Evolutionary conservation across 2,888 invertebrate genomes (phyloP), one percentile per base, ranked within the genome.

Genomic region (Euplagia quadripunctaria): DNA sequence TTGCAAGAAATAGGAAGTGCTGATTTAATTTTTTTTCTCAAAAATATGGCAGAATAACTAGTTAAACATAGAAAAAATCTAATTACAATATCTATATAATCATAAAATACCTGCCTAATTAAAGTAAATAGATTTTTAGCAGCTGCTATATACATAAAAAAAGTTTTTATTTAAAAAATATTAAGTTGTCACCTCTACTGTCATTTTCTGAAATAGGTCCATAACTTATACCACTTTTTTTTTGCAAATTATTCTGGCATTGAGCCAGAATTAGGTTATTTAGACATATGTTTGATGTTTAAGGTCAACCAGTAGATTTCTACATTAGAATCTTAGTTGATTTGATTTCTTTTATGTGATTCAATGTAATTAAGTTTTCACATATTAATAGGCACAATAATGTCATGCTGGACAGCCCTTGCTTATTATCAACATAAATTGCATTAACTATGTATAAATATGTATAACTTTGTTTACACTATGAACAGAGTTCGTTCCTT

Each of bases 401-500:
- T 76, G 67, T 69, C 69, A 72, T 68, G 73, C 61, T 31, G 61
- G 76, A 68, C 52, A 74, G 49, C 61, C 46, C n/a, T 41, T 73
- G 70, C 65, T 70, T 70, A 41, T 51, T 72, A 42, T 75, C 69
- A 74, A 70, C 75, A 78, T 42, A 76, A 42, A 58, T 51, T 70
- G 72, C 63, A 74, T n/a, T 71, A 78, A 41, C 20, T 71, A 73
- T 43, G 16, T 52, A 51, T 31, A 58, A 12, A 46, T 61, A 61
- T 70, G 63, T 66, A 79, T 52, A 75, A 78, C 61, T 73, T 80
- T 84, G 82, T 84, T 85, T 85, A 85, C 79, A 82, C 67, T 77
- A 66, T 66, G 65, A 74, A 58, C 77, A 78, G 74, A 76, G 76
- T 31, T 78, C 68, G 73, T 72, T 80, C 76, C 73, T 79, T 81